A percentile compares a stretch with the other conserved stretches of the same genome.
phyloP scores from a whole-genome alignment of 2,797 vertebrate species.

The Forpus xanthops region DNA sequence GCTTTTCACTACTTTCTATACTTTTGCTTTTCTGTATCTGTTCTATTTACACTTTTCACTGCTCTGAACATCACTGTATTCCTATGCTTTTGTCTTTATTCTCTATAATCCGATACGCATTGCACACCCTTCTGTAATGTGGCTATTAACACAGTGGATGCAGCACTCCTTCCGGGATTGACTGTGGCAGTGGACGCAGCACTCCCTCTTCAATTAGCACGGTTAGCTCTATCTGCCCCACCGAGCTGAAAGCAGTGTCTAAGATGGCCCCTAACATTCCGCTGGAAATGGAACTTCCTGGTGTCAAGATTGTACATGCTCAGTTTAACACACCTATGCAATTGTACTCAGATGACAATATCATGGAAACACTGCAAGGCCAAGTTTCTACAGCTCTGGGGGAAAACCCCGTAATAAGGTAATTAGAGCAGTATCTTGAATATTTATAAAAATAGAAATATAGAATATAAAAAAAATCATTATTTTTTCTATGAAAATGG shows the following conservation, averaged over 20 bases:
- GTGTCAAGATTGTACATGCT: slow-evolving; percentile 81
- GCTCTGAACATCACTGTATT: slow-evolving; percentile 58
- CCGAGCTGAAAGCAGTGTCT: slow-evolving; percentile 76
- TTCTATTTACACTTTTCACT: neutral
- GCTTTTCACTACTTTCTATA: neutral
- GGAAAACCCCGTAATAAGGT: slow-evolving; percentile 78
- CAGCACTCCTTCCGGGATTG: slow-evolving; percentile 79
- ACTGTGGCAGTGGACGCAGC: slow-evolving; percentile 78
- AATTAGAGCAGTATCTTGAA: slow-evolving; percentile 47
- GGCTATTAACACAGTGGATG: slow-evolving; percentile 74
- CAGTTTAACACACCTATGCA: slow-evolving; percentile 85
- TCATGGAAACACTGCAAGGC: slow-evolving; percentile 83
- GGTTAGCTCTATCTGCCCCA: slow-evolving; percentile 79
- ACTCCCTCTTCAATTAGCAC: slow-evolving; percentile 79
- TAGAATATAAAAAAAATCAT: slow-evolving; percentile 3
- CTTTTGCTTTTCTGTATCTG: neutral
- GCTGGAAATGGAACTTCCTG: slow-evolving; percentile 82
- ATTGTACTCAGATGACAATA: slow-evolving; percentile 84
- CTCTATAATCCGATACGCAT: neutral
- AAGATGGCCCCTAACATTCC: slow-evolving; percentile 82
- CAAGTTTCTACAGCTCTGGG: slow-evolving; percentile 84
- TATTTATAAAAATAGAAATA: neutral
- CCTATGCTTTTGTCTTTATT: slow-evolving; percentile 58
- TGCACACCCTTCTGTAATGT: neutral
- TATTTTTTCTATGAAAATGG: neutral